Percentiles rank a stretch among this genome's conserved stretches.
Conservation (phyloP, 2,888 invertebrate genomes). For the Oscheius sp. region DNA sequence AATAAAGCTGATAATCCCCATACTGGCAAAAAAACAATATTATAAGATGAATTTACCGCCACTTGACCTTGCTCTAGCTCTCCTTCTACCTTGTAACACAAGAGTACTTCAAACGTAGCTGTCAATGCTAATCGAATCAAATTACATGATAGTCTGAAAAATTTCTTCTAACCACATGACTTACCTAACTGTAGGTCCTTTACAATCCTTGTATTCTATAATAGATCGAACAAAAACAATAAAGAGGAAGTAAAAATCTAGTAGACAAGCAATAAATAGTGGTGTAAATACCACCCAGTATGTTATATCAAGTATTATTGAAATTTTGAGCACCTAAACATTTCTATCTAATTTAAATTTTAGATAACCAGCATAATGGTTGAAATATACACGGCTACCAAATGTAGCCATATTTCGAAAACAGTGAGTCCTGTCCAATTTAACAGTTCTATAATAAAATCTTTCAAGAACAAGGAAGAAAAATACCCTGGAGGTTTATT, state of each 20-base stretch:
- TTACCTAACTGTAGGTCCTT: slow-evolving; percentile 71
- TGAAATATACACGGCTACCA: slow-evolving; percentile 84
- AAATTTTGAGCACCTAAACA: slow-evolving; percentile 40
- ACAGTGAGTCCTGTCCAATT: slow-evolving; percentile 91
- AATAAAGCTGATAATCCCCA: slow-evolving; percentile 47
- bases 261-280: slow-evolving; percentile 87
- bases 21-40: slow-evolving; percentile 52
- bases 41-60: slow-evolving; percentile 42
- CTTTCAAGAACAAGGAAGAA: no score
- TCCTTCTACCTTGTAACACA: slow-evolving; percentile 59
- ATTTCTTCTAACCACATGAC: background rate
- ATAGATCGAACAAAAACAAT: slow-evolving; percentile 93
- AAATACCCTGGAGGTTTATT: no score
- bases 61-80: slow-evolving; percentile 56
- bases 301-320: slow-evolving; percentile 72
- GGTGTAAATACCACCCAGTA: slow-evolving; percentile 93
- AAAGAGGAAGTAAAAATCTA: slow-evolving; percentile 91
- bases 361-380: slow-evolving; percentile 79
- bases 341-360: background rate
- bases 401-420: slow-evolving; percentile 91
- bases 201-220: slow-evolving; percentile 77
- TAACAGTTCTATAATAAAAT: background rate
- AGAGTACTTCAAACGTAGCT: slow-evolving; percentile 45
- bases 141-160: slow-evolving; percentile 52
- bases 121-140: slow-evolving; percentile 44